These are phyloP conservation scores for Apodemia zela DNA, from an alignment of 2,888 invertebrate species.

Conservation along the genomic window DNA sequence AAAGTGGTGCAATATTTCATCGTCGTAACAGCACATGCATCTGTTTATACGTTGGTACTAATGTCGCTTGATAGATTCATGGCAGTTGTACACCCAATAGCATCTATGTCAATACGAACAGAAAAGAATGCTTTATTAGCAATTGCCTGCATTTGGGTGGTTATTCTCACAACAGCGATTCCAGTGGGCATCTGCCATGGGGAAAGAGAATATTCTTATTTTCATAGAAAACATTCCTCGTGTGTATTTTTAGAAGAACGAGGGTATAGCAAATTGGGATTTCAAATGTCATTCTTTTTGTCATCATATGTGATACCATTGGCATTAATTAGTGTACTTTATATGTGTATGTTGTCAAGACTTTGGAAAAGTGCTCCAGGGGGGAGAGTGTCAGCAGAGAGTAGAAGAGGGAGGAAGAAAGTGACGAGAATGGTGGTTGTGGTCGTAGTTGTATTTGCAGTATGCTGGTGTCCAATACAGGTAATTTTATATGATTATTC, in stretches of 20 bases:
- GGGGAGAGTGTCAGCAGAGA: conserved; percentile 90
- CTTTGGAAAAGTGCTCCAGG: conserved; percentile 92
- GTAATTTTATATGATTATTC: conserved; percentile 69
- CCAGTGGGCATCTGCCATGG: conserved; percentile 90
- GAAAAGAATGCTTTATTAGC: conserved; percentile 90
- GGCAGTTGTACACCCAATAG: conserved; percentile 95
- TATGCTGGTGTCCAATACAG: conserved; percentile 97
- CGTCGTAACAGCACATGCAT: conserved; percentile 95
- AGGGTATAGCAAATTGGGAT: conserved; percentile 81
- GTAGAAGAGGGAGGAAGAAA: conserved; percentile 90
- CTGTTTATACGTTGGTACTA: conserved; percentile 94
- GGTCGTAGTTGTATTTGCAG: conserved; percentile 94
- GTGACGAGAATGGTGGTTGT: conserved; percentile 96
- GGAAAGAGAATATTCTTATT: conserved; percentile 84
- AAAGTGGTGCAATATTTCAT: conserved; percentile 94
- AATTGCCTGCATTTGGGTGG: conserved; percentile 89
- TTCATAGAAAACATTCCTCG: conserved; percentile 82
- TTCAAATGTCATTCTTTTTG: conserved; percentile 91
- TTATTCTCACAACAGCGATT: conserved; percentile 88
- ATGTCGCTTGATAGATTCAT: conserved; percentile 96
- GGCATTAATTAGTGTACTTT: conserved; percentile 91
- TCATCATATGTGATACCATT: conserved; percentile 94
- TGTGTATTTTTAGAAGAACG: conserved; percentile 84
- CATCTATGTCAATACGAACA: conserved; percentile 91
- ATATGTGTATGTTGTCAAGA: conserved; percentile 93